A percentile compares a stretch with the other conserved stretches of the same genome.
Conservation (phyloP, 2,113 vertebrate species). For the Diadophis punctatus region DNA sequence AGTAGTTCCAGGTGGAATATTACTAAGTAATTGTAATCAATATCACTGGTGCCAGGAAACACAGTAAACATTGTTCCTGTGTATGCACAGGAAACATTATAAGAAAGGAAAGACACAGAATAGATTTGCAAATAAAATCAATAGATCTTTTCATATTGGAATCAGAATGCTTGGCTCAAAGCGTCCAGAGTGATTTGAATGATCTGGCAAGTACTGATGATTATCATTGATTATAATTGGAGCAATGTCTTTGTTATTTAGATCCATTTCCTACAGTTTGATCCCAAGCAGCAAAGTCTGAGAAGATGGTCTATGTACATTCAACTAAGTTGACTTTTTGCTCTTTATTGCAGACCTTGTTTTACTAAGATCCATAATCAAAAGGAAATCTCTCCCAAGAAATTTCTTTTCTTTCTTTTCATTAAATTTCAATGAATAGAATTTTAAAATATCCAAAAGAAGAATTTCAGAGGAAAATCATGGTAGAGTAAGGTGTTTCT, state of each 20-base stretch:
- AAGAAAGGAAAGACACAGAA: neutral
- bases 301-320: neutral
- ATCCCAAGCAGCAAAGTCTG: neutral
- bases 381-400: neutral
- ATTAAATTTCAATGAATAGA: neutral
- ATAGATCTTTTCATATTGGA: neutral
- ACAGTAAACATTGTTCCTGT: no score
- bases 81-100: neutral
- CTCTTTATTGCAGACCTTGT: neutral
- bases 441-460: neutral
- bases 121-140: neutral
- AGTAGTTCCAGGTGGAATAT: neutral
- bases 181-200: no score
- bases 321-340: neutral
- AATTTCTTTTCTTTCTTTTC: neutral
- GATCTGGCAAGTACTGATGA: neutral
- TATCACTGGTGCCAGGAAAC: neutral
- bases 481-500: neutral
- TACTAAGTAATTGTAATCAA: neutral
- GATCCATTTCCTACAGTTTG: neutral
- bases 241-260: neutral
- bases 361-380: neutral
- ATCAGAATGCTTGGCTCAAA: neutral
- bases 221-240: neutral
- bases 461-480: neutral